Conservation (phyloP, 2,888 invertebrate genomes). For the Acronicta psi region DNA sequence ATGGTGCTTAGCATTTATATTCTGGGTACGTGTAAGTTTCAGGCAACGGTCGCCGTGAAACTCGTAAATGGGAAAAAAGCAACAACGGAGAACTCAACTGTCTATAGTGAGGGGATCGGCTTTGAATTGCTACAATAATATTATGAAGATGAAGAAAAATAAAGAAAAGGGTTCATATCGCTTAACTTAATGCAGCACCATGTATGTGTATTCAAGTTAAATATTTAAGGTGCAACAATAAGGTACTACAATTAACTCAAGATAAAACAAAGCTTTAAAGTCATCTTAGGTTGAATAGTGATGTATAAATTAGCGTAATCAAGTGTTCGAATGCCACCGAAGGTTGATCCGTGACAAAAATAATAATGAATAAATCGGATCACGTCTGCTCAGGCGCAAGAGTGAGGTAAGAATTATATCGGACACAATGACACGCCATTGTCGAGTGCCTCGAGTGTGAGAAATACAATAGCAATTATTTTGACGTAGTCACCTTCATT, state of each 20-base stretch:
- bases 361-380: slow-evolving; percentile 76
- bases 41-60: slow-evolving; percentile 89
- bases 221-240: slow-evolving; percentile 37
- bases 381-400: slow-evolving; percentile 76
- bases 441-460: slow-evolving; percentile 59
- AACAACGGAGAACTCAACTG: slow-evolving; percentile 87
- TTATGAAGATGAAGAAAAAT: slow-evolving; percentile 20
- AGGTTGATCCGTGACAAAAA: slow-evolving; percentile 63
- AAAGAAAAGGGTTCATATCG: slow-evolving; percentile 12
- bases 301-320: slow-evolving; percentile 46
- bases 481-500: slow-evolving; percentile 56
- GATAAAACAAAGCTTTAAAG: slow-evolving; percentile 23
- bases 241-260: too few relatives aligned
- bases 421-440: slow-evolving; percentile 73
- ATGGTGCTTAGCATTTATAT: slow-evolving; percentile 85
- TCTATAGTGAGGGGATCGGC: slow-evolving; percentile 80
- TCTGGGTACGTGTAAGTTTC: slow-evolving; percentile 89
- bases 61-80: slow-evolving; percentile 89
- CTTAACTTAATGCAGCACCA: slow-evolving; percentile 20
- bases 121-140: slow-evolving; percentile 58
- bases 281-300: slow-evolving; percentile 29
- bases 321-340: slow-evolving; percentile 50
- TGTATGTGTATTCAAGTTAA: slow-evolving; percentile 32
- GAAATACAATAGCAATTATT: slow-evolving; percentile 63
- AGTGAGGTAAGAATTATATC: slow-evolving; percentile 80